A percentile compares a stretch with the other conserved stretches of the same genome.
These are phyloP conservation scores for Mastomys coucha DNA, from an alignment of 2,113 vertebrate species.

Conservation along the genomic window DNA sequence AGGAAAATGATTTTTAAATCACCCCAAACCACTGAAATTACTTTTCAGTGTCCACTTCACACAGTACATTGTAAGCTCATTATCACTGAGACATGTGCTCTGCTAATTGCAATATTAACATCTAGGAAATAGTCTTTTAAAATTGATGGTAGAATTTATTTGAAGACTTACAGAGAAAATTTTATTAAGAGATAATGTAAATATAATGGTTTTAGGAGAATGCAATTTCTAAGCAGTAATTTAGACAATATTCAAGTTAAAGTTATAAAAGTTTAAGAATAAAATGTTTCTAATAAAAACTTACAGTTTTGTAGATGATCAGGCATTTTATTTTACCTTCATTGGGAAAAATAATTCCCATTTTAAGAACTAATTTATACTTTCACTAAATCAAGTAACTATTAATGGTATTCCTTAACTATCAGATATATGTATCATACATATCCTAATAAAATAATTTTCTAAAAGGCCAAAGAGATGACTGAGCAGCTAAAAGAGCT, in stretches of 20 bases:
- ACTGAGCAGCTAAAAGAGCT: too few species aligned
- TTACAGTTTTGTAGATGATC: not conserved
- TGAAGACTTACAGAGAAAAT: conserved; percentile 56
- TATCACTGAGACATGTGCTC: conserved; percentile 63
- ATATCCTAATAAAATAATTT: not conserved
- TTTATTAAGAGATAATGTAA: conserved; percentile 65
- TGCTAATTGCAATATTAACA: conserved; percentile 67
- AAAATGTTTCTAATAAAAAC: not conserved
- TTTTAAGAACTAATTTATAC: not conserved
- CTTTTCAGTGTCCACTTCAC: conserved; percentile 67
- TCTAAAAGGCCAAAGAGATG: too few species aligned
- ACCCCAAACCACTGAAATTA: conserved; percentile 63
- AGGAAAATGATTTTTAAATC: conserved; percentile 75
- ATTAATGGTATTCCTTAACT: not conserved
- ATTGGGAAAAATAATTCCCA: not conserved
- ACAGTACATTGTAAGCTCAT: conserved; percentile 64
- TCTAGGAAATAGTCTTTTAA: conserved; percentile 67
- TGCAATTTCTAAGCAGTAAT: conserved; percentile 27
- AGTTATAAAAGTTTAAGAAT: conserved; percentile 37
- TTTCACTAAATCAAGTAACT: conserved; percentile 14
- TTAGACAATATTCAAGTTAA: conserved; percentile 8
- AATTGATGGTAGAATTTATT: conserved; percentile 57
- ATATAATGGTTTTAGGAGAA: conserved; percentile 49
- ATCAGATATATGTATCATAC: not conserved
- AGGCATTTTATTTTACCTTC: not conserved